phyloP scores from a whole-genome alignment of 2,888 invertebrate species.

The Epinotia bilunana region DNA sequence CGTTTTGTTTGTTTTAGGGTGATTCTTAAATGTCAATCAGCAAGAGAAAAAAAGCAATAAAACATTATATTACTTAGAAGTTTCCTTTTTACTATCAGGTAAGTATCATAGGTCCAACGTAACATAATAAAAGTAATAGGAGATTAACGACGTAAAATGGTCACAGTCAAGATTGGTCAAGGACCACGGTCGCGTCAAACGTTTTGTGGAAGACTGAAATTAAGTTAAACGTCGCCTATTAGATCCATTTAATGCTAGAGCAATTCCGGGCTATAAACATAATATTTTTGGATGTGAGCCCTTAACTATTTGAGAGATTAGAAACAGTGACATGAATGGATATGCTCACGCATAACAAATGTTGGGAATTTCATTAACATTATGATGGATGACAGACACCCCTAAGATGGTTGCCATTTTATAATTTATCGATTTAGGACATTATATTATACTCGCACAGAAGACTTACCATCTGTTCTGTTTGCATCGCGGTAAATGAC shows the following conservation, averaged over 20 bases:
- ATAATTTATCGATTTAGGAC: too few relatives aligned
- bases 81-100: neutral
- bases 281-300: constrained; percentile 77
- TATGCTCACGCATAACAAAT: constrained; percentile 3
- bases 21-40: constrained; percentile 55
- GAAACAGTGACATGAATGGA: constrained; percentile 54
- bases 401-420: too few relatives aligned
- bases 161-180: constrained; percentile 32
- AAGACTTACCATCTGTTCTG: too few relatives aligned
- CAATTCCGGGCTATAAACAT: constrained; percentile 79
- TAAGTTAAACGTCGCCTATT: constrained; percentile 81
- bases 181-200: constrained; percentile 74
- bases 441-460: too few relatives aligned
- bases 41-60: neutral
- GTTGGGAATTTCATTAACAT: neutral
- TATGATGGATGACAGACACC: neutral
- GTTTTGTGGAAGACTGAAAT: constrained; percentile 76
- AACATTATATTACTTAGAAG: neutral
- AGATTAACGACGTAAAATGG: constrained; percentile 7
- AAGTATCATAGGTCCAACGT: neutral
- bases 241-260: constrained; percentile 77
- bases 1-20: constrained; percentile 78
- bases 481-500: too few relatives aligned
- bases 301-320: constrained; percentile 59
- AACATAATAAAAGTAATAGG: neutral